Evolutionary conservation across 2,888 invertebrate species (phyloP), one percentile per base, ranked within the genome.

Genomic region (Galeopsomyia nigrocyanea): DNA sequence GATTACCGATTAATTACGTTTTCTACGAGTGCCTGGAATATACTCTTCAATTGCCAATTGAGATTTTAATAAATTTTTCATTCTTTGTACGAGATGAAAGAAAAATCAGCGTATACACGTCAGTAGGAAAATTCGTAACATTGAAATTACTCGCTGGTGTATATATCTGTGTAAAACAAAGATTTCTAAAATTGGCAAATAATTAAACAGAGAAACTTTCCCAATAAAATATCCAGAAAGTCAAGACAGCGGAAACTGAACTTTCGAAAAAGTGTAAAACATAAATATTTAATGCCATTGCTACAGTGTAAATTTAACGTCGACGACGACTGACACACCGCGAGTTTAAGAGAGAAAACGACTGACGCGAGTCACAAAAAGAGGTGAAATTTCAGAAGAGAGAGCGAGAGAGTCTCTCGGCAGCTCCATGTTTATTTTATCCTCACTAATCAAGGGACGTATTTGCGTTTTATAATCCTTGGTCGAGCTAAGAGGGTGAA

Each of bases 401-500:
- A 67, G 61, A 49, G 22, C 16, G 64, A 46, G 47, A 46, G 63
- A 55, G 63, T 57, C 68, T 66, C 68, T 19, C 17, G 19, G 75
- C 78, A 77, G 77, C 77, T 79, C 81, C 80, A 82, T 83, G 83
- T 85, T 85, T 83, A 84, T 82, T 83, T 83, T 84, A 83, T 84
- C 81, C 81, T 80, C 81, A 77, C 85, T 84, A 85, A 86, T 85
- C 86, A 86, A 84, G 83, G 82, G 80, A 83, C 83, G 84, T 85
- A 86, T 86, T 86, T 86, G 85, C 85, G 83, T 86, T 86, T 85
- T 85, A 85, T 84, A 86, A 86, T 85, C 82, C 84, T 81, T 78
- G 82, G 84, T 82, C 80, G 81, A 26, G 78, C 82, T 82, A 81
- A 82, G 84, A 84, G 83, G 85, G 84, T 83, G 80, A 82, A 85